These are phyloP conservation scores for Heliconius hermathena DNA, from an alignment of 1,140 invertebrate genomes.

Conservation along the genomic window DNA sequence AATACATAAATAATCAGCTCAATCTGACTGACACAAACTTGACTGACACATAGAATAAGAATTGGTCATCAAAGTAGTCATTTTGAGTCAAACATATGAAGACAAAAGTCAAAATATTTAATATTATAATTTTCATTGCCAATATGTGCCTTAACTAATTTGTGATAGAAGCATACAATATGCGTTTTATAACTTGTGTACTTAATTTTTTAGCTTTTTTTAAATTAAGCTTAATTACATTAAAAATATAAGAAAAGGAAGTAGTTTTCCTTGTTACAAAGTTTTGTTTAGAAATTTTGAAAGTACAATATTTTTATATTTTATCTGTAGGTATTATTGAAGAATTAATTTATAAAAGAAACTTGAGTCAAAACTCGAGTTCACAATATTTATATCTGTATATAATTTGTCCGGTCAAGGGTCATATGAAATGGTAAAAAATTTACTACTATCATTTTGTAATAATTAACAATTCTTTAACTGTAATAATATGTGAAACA, in stretches of 20 bases:
- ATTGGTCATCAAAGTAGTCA: background rate
- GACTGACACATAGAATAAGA: background rate
- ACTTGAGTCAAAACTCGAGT: slow-evolving; percentile 26
- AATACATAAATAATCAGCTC: background rate
- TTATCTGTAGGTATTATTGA: slow-evolving; percentile 24
- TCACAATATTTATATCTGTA: slow-evolving; percentile 38
- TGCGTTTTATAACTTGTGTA: slow-evolving; percentile 1
- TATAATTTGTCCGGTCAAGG: slow-evolving; percentile 53
- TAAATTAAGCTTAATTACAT: background rate
- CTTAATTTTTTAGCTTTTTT: background rate
- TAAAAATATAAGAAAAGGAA: background rate
- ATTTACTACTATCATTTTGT: no score
- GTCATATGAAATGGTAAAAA: background rate
- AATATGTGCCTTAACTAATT: slow-evolving; percentile 25
- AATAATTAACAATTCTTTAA: no score
- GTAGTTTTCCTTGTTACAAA: background rate
- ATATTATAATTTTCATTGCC: slow-evolving; percentile 25
- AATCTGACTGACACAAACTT: background rate
- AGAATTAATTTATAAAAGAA: slow-evolving; percentile 27
- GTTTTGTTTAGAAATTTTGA: background rate
- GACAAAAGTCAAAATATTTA: background rate
- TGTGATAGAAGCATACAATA: slow-evolving; percentile 17
- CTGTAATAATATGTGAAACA: background rate
- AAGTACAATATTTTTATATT: background rate
- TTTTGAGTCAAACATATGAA: background rate